Base-by-base conservation (phyloP, 2,797 vertebrate species). In the Lerista edwardsae region DNA sequence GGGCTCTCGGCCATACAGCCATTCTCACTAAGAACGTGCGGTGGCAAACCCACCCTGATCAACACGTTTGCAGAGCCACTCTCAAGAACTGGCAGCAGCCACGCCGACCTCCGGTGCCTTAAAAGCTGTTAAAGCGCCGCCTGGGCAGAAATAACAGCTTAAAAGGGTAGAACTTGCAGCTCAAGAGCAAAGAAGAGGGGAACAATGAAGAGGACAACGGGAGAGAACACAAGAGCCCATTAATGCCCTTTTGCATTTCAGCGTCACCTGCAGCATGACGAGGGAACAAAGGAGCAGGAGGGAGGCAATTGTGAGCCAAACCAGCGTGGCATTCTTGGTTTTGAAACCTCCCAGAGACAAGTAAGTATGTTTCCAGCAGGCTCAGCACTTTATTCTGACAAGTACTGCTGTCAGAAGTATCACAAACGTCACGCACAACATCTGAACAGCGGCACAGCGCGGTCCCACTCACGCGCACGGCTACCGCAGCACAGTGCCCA, bases 331-430 rank as follows among this genome's bases (percentile, higher is more conserved):
- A 59, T 36, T 59, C 62, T 21, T 67, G 62, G 23, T 75, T 80
- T 75, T 59, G 62, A 75, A 61, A 65, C 39, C 73, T 61, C 39
- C 64, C 15, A 62, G 59, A 75, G 78, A 75, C 72, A 36, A 9
- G n/a, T 19, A 29, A 41, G 14, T 6, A 36, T 3, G 25, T 51
- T 82, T 39, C 65, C 84, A 64, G 41, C n/a, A 51, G 55, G 69
- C 55, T 76, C 39, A 3, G 65, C 21, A 9, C 55, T 71, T 76
- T 71, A 51, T 31, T 76, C 64, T 41, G 9, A 39, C 73, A n/a
- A 75, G 55, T 12, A 17, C 65, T 2, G 71, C 78, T 80, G 78
- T 80, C 84, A 68, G 39, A 27, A 62, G n/a, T 27, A 36, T n/a
- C 61, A 21, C 72, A 27, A 11, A 59, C 34, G 3, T 57, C 10